These are phyloP conservation scores for Anticlea derivata DNA, from an alignment of 2,888 invertebrate species.

Conservation along the genomic window DNA sequence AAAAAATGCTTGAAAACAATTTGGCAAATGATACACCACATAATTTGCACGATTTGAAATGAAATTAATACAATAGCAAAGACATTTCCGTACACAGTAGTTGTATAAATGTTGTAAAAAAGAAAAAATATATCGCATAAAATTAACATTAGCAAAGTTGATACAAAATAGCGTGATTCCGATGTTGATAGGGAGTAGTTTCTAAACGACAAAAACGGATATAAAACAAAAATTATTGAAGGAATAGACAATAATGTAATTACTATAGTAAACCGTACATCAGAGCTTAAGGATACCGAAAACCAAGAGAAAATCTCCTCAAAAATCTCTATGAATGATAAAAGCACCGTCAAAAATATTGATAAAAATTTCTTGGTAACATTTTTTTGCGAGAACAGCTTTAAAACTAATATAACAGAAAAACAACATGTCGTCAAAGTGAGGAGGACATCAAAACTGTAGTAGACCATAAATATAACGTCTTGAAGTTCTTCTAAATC, in stretches of 20 bases:
- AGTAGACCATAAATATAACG: neutral
- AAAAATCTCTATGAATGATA: neutral
- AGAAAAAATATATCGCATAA: slow-evolving; percentile 13
- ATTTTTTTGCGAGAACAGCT: neutral
- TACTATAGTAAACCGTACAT: neutral
- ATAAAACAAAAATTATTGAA: slow-evolving; percentile 8
- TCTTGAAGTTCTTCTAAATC: neutral
- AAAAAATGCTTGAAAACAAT: slow-evolving; percentile 1
- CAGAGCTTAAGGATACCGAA: neutral
- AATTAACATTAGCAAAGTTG: slow-evolving; percentile 1
- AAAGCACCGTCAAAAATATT: neutral
- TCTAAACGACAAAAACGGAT: neutral
- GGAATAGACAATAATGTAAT: neutral
- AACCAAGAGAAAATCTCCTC: neutral
- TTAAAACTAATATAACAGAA: slow-evolving; percentile 1
- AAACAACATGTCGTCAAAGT: neutral
- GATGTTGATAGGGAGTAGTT: neutral
- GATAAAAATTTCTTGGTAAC: neutral
- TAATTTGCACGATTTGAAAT: slow-evolving; percentile 7
- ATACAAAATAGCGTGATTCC: neutral
- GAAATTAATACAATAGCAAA: slow-evolving; percentile 1
- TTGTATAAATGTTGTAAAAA: slow-evolving; percentile 14
- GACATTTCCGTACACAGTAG: neutral
- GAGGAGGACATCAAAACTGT: slow-evolving; percentile 3
- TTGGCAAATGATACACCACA: slow-evolving; percentile 5